A percentile compares a stretch with the other conserved stretches of the same genome.
These are phyloP conservation scores for Laticauda colubrina DNA, from an alignment of 2,113 vertebrate species.

Conservation along the genomic window DNA sequence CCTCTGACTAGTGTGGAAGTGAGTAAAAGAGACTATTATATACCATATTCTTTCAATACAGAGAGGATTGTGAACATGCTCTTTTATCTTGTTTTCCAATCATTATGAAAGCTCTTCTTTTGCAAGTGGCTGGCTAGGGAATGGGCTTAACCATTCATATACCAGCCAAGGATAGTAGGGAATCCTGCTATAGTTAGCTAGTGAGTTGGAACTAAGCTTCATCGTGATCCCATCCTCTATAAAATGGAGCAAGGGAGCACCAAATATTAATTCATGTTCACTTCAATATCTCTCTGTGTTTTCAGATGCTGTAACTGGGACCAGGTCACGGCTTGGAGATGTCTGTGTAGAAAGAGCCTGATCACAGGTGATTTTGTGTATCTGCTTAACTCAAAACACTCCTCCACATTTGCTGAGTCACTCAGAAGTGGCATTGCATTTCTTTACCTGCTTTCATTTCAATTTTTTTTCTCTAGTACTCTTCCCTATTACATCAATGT, in stretches of 20 bases:
- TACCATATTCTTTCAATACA: not conserved
- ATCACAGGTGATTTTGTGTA: not conserved
- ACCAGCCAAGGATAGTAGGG: not conserved
- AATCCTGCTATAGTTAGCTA: not conserved
- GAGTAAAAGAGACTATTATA: not conserved
- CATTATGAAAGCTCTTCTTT: not conserved
- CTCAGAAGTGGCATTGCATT: not conserved
- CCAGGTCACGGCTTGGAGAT: not conserved
- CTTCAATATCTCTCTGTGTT: not conserved
- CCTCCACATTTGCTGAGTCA: not conserved
- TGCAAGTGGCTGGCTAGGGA: not conserved
- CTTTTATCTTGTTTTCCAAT: not conserved
- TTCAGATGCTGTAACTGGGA: not conserved
- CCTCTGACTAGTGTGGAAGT: not conserved
- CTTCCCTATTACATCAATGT: not conserved
- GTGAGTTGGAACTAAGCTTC: not conserved
- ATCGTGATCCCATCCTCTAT: not conserved
- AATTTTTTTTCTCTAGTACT: not conserved
- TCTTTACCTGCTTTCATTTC: not conserved
- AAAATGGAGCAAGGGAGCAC: not conserved
- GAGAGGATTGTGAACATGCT: not conserved
- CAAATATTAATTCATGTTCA: not conserved
- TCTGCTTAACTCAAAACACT: not conserved
- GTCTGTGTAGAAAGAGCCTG: not conserved
- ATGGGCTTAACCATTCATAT: not conserved